A percentile compares a stretch with the other conserved stretches of the same genome.
phyloP scores from a whole-genome alignment of 2,113 vertebrate genomes.

The Dromaius novaehollandiae region DNA sequence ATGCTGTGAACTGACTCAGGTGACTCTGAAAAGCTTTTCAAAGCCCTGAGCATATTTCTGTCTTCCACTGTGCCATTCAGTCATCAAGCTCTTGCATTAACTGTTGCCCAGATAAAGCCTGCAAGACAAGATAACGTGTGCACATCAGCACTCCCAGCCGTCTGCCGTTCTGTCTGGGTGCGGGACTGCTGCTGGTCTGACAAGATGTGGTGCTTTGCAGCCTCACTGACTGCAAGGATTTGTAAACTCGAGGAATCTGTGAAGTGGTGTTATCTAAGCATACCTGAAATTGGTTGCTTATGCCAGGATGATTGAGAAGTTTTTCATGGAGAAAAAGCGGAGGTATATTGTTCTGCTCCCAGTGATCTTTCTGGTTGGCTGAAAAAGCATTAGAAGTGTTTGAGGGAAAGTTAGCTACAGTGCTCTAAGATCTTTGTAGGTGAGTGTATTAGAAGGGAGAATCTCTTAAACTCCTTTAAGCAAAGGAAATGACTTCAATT shows the following conservation, averaged over 20 bases:
- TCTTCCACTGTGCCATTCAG: neutral
- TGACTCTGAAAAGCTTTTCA: neutral
- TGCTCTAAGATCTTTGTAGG: neutral
- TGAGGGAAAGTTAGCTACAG: neutral
- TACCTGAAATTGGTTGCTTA: neutral
- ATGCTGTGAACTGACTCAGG: neutral
- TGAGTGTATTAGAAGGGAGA: too few species aligned
- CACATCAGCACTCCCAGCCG: neutral
- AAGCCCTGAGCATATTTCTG: neutral
- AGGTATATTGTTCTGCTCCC: neutral
- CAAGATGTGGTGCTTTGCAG: accelerated
- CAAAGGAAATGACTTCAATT: neutral
- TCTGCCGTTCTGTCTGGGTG: neutral
- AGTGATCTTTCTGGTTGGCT: neutral
- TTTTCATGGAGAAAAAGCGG: neutral
- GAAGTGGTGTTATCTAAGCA: neutral
- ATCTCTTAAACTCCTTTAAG: neutral
- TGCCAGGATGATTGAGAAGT: neutral
- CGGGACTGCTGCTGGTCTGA: neutral
- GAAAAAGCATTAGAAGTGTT: neutral
- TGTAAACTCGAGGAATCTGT: neutral
- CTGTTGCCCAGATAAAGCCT: neutral
- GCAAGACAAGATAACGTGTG: neutral
- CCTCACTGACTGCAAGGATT: neutral
- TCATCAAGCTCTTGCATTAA: neutral